A percentile compares a stretch with the other conserved stretches of the same genome.
Evolutionary conservation across 1,140 invertebrate genomes (phyloP).

Genomic region (Cydia strobilella): DNA sequence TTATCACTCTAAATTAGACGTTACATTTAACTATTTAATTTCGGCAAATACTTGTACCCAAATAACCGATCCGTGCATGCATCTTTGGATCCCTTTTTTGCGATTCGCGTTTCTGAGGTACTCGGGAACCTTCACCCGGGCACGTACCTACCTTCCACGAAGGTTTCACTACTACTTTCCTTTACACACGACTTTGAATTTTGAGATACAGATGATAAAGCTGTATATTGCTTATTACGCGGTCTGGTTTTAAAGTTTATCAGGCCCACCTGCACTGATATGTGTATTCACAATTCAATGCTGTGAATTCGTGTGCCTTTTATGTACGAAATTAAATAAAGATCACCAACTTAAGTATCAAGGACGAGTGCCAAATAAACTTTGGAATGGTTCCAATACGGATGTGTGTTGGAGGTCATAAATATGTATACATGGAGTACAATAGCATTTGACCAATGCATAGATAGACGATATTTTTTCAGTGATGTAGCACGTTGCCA

Average conservation of each 20-base stretch:
- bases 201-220: background rate
- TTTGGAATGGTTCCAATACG: slow-evolving; percentile 9
- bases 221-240: background rate
- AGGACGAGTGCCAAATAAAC: background rate
- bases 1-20: too few species aligned
- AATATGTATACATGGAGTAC: background rate
- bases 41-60: background rate
- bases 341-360: slow-evolving; percentile 4
- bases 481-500: too few species aligned
- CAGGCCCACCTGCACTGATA: slow-evolving; percentile 6
- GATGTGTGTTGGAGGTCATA: background rate
- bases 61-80: too few species aligned
- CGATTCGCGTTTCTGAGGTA: slow-evolving; percentile 12
- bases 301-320: background rate
- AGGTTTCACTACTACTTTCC: slow-evolving; percentile 8
- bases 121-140: slow-evolving; percentile 41
- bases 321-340: slow-evolving; percentile 2
- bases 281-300: too few species aligned
- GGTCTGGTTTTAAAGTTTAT: background rate
- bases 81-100: slow-evolving; percentile 1
- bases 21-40: background rate
- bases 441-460: too few species aligned
- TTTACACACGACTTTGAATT: background rate
- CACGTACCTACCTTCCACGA: slow-evolving; percentile 33
- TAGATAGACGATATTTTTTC: too few species aligned